Conservation (phyloP, 2,888 invertebrate species). For the Dynastes maya region DNA sequence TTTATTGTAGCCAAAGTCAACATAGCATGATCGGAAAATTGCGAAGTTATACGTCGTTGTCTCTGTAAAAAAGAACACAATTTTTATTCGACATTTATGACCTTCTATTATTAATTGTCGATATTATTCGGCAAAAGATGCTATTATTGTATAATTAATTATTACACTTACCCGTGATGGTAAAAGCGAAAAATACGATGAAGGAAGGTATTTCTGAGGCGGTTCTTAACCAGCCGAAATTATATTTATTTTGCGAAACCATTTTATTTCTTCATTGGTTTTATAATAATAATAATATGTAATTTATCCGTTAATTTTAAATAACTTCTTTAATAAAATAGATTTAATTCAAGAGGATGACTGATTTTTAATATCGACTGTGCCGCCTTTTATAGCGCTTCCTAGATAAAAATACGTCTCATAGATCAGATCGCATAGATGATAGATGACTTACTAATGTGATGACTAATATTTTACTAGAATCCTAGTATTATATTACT, state of each 20-base stretch:
- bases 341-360: not conserved
- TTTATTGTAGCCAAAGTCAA: conserved; percentile 28
- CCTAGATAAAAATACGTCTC: too few relatives aligned
- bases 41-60: conserved; percentile 23
- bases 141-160: not conserved
- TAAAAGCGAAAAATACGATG: conserved; percentile 28
- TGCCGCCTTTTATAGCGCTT: not conserved
- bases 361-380: not conserved
- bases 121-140: not conserved
- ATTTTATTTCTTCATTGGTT: not conserved
- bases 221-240: conserved; percentile 1
- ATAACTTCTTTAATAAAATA: not conserved
- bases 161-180: conserved; percentile 13
- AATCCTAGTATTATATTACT: too few relatives aligned
- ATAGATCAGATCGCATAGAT: too few relatives aligned
- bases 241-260: not conserved
- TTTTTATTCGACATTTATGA: not conserved
- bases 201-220: conserved; percentile 9
- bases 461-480: too few relatives aligned
- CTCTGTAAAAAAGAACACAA: not conserved
- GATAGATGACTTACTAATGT: too few relatives aligned
- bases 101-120: too few relatives aligned
- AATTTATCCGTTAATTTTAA: not conserved
- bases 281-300: not conserved
- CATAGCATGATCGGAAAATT: conserved; percentile 18